Evolutionary conservation across 2,113 vertebrate genomes (phyloP), one percentile per base, ranked within the genome.

Genomic region (Zootoca vivipara): DNA sequence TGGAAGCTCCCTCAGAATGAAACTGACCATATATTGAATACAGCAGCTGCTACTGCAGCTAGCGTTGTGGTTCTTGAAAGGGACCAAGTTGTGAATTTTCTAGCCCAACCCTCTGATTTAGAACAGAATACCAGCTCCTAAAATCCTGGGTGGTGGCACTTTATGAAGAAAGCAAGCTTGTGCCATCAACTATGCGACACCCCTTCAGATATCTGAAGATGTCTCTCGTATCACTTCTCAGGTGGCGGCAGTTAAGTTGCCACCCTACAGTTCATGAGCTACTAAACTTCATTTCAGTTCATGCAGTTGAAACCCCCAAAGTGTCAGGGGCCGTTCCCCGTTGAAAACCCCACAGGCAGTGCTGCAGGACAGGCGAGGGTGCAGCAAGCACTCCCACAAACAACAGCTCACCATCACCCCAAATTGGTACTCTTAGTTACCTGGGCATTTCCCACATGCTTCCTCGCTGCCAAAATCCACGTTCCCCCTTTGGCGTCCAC

Each of bases 1-100:
- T 7, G 13, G 8, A 92, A 92, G 7, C 28, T 67, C 83, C 70
- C 65, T 65, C 35, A 86, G 79, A 92, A 92, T 26, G 90, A 18
- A 8, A 89, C 13, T 2, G 4, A n/a, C 38, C 15, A 0, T 62
- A 83, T 80, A 78, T 33, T 69, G 89, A 15, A 16, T 56, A 85
- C 18, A 72, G 13, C 69, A n/a, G 28, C 28, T 72, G 30, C 30
- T 72, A n/a, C 13, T 20, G 72, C 46, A 35, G 72, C 15, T 35
- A 73, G 33, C 72, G 7, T 6, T 5, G 16, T 18, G 72, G 12
- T 6, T 73, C n/a, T 16, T 20, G 18, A 62, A 62, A 62, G 58
- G 18, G 58, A 62, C 58, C 18, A 62, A 62, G 18, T 20, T 62
- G 58, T 62, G 58, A 16, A 62, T 62, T 62, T 62, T 62, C 58